Evolutionary conservation across 2,113 vertebrate genomes (phyloP), one percentile per base, ranked within the genome.

Genomic region (Poecile atricapillus): DNA sequence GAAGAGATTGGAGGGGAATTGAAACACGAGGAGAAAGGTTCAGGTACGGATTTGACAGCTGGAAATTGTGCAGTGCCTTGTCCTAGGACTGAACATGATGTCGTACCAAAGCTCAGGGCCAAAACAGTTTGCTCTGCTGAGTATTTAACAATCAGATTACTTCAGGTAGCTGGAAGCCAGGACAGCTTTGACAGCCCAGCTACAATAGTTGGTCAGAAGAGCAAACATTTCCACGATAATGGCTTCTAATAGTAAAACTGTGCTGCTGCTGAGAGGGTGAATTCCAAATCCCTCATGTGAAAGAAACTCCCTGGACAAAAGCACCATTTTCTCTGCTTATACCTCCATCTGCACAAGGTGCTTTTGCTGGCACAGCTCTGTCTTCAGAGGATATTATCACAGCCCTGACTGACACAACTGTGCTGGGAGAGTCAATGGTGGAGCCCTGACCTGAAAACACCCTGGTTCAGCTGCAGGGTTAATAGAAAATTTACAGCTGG

Each of bases 301-400:
- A 88, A 76, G 58, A 64, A 67, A 35, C 52, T 75, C 23, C 15
- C 28, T 1, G 1, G 28, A 77, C 41, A 80, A 76, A 69, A 62
- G 28, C 1, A 0, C 5, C 0, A 0, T 62, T 94, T 88, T 83
- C 80, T 71, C 49, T 67, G 37, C 27, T 76, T 39, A 6, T 28
- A 88, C 35, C 44, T 82, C 17, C 15, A 7, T 52, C 50, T 55
- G 43, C 39, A 47, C 52, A 67, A 55, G 49, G 69, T 84, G 47
- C 73, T 91, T 70, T 23, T 78, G 59, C 89, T 75, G 60, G 81
- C 65, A 81, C 52, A 67, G 81, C 78, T 93, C 74, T 68, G 74
- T 39, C 39, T 78, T 89, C 69, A 58, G 33, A 56, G 35, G 60
- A 73, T 60, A 78, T 89, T n/a, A 65, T 35, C 63, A 31, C 24